Conservation (phyloP, 2,888 invertebrate species). For the Rotaria magnacalcarata region DNA sequence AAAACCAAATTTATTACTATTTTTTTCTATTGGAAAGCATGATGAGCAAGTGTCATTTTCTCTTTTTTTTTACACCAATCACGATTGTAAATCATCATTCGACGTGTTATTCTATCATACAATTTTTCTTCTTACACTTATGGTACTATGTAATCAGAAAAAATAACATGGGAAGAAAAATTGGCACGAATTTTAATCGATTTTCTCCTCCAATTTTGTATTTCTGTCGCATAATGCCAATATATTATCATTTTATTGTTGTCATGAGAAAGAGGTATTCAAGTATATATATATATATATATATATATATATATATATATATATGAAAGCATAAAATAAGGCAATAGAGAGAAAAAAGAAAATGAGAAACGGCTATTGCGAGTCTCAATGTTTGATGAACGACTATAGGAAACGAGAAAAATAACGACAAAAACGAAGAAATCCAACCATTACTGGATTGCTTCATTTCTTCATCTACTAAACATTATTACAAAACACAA, state of each 20-base stretch:
- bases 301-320: neutral
- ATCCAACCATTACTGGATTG: neutral
- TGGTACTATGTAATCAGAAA: neutral
- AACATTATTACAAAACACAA: neutral
- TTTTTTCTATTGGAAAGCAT: neutral
- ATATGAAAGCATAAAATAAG: neutral
- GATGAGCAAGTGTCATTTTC: neutral
- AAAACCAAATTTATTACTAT: neutral
- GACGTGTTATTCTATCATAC: neutral
- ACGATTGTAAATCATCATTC: slow-evolving; percentile 18
- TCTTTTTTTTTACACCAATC: neutral
- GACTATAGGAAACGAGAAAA: neutral
- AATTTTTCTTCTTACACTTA: neutral
- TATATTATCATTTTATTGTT: slow-evolving; percentile 8
- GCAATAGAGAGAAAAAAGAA: neutral
- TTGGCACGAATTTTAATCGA: neutral
- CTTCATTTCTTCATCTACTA: no score
- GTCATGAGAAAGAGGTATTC: neutral
- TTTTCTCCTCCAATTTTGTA: neutral
- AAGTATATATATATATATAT: neutral
- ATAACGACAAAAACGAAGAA: neutral
- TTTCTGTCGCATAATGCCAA: neutral
- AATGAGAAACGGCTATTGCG: neutral
- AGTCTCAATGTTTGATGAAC: neutral
- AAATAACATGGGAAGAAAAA: neutral